Conservation (phyloP, 1,140 invertebrate genomes). For the Cydia amplana region DNA sequence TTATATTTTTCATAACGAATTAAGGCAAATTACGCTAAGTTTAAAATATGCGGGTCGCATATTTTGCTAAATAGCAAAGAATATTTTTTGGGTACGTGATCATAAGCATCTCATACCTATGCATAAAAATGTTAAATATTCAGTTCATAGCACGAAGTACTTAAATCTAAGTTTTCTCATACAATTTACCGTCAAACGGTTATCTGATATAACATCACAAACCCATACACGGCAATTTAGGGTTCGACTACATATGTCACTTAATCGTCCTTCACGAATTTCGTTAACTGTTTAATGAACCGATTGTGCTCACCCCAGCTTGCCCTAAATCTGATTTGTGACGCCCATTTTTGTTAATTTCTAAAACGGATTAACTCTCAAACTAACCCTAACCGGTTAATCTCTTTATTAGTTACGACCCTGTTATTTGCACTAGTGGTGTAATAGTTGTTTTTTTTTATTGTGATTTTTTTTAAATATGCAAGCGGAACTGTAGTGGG, state of each 20-base stretch:
- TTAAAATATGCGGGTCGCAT: no score
- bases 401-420: neutral
- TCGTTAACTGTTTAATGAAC: slow-evolving; percentile 67
- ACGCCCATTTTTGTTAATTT: slow-evolving; percentile 52
- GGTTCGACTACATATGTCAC: slow-evolving; percentile 56
- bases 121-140: no score
- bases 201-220: neutral
- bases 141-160: no score
- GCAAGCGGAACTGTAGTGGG: slow-evolving; percentile 5
- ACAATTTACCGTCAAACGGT: neutral
- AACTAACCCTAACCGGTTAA: neutral
- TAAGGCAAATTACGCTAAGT: no score
- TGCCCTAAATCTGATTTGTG: slow-evolving; percentile 61
- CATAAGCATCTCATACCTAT: no score
- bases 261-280: slow-evolving; percentile 53
- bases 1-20: no score
- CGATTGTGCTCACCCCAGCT: slow-evolving; percentile 62
- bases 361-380: slow-evolving; percentile 32
- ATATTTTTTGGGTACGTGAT: no score
- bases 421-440: neutral
- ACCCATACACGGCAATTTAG: slow-evolving; percentile 32
- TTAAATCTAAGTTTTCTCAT: no score
- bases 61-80: no score
- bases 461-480: slow-evolving; percentile 14
- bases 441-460: slow-evolving; percentile 27